Evolutionary conservation across 2,888 invertebrate species (phyloP), one percentile per base, ranked within the genome.

Genomic region (Prostheceraeus crozeri): DNA sequence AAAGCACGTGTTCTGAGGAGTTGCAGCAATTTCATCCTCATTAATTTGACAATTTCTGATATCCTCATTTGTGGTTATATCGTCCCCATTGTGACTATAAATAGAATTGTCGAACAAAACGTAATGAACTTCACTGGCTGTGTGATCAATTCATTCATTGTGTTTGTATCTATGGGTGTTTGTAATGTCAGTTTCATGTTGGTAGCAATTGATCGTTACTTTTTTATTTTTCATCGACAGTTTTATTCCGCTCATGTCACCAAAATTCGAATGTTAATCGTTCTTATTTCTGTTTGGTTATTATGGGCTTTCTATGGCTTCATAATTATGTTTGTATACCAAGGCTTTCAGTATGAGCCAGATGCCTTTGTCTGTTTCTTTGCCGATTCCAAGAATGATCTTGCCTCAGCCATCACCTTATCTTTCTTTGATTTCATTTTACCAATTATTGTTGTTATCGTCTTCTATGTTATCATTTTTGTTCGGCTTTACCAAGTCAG

Each of bases 181-280:
- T 27, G 27, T 19, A 58, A 58, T 23, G 57, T 58, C 58, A 58
- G 21, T 27, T 58, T 58, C 58, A 58, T 58, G 58, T 23, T 57
- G 8, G 58, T 58, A 6, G 30, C 58, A n/a, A 16, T 58, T 21
- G 57, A 58, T 35, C 14, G 55, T n/a, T 55, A 55, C 36, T n/a
- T 55, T 11, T 55, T 35, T 35, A 55, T 55, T 3, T 55, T 55
- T 16, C 55, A 55, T 35, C 8, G 14, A 14, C 10, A 35, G 4
- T n/a, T n/a, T n/a, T 19, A 54, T 31, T 16, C 11, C 14, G n/a
- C 16, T 28, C n/a, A 10, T 33, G 33, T 33, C n/a, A 55, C 35
- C 14, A 55, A 10, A 4, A 3, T 3, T 3, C 16, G 23, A 2
- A 35, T 35, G 4, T 2, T 19, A 3, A 36, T 55, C 3, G 3